phyloP scores from a whole-genome alignment of 2,797 vertebrate genomes.

The Coregonus suidteri region DNA sequence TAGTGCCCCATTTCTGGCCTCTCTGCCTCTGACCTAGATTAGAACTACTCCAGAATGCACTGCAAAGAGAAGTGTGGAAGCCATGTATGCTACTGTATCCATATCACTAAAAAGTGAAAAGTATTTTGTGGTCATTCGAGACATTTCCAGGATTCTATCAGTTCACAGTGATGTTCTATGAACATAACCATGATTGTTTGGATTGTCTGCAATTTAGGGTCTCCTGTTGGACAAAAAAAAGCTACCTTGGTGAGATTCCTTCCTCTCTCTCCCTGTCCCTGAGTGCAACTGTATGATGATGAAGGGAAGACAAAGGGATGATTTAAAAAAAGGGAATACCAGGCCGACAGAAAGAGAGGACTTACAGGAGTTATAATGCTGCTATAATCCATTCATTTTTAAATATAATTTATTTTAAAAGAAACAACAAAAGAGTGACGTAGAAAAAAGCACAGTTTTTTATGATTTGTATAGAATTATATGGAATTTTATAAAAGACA shows the following conservation, averaged over 20 bases:
- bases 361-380: slow-evolving; percentile 65
- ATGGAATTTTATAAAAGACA: slow-evolving; percentile 79
- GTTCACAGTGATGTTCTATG: slow-evolving; percentile 64
- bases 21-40: slow-evolving; percentile 17
- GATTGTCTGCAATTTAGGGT: background rate
- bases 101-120: background rate
- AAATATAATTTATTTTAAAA: slow-evolving; percentile 39
- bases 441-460: slow-evolving; percentile 81
- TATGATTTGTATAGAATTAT: slow-evolving; percentile 82
- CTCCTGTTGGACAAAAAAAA: background rate
- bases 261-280: background rate
- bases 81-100: background rate
- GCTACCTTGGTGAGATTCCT: background rate
- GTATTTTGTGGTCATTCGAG: background rate
- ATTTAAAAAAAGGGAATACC: slow-evolving; percentile 26
- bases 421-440: slow-evolving; percentile 47
- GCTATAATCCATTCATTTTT: slow-evolving; percentile 53
- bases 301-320: slow-evolving; percentile 21
- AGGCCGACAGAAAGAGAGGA: slow-evolving; percentile 44
- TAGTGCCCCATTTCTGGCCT: background rate
- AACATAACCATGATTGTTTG: slow-evolving; percentile 57
- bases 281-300: background rate
- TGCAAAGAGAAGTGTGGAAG: background rate
- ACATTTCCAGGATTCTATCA: background rate
- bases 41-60: slow-evolving; percentile 29